Percentiles rank a stretch among this genome's conserved stretches.
Conservation (phyloP, 1,140 invertebrate genomes). For the Ceratina japonica region DNA sequence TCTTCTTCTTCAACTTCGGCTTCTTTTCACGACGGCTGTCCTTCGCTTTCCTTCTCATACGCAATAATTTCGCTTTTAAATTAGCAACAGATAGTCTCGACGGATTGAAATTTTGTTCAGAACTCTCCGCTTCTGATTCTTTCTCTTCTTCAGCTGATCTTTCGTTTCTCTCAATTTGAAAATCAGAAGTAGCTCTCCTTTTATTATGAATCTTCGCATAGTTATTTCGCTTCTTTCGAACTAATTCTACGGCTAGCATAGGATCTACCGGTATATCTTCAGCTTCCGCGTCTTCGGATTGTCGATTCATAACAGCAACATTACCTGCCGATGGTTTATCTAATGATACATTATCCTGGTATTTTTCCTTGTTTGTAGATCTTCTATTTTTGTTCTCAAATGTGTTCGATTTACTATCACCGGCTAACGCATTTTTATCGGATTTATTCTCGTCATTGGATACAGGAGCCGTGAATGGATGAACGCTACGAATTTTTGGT, state of each 20-base stretch:
- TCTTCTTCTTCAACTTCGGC: conserved; percentile 19
- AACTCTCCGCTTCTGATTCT: neutral
- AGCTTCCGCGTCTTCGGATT: neutral
- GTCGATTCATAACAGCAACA: neutral
- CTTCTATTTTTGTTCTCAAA: neutral
- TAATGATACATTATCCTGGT: neutral
- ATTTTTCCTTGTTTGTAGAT: neutral
- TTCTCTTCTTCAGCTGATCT: neutral
- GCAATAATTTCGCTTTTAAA: neutral
- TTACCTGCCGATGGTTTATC: neutral
- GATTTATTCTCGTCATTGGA: neutral
- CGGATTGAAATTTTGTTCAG: neutral
- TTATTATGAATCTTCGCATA: neutral
- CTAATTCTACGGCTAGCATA: conserved; percentile 8
- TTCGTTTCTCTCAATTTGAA: neutral
- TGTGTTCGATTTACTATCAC: neutral
- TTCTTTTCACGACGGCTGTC: neutral
- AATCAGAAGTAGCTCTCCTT: neutral
- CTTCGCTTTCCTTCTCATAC: conserved; percentile 11
- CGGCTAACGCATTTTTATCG: neutral
- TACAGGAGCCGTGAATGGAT: neutral
- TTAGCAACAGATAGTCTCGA: neutral
- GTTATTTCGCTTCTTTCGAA: conserved; percentile 30
- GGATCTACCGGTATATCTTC: neutral
- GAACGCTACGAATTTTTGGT: neutral